phyloP scores from a whole-genome alignment of 2,113 vertebrate species.

The Sorex araneus region DNA sequence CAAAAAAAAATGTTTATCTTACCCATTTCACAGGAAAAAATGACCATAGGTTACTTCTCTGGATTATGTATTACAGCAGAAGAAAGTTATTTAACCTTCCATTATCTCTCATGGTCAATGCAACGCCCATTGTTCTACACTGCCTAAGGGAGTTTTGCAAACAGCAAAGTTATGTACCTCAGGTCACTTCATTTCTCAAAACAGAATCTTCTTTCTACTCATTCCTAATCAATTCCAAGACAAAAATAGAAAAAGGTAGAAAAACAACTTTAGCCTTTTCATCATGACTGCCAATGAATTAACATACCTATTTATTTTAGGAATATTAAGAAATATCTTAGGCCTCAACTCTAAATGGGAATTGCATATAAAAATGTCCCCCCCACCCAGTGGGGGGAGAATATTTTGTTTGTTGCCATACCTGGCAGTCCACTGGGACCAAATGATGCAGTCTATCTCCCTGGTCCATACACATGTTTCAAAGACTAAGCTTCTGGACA shows the following conservation, averaged over 20 bases:
- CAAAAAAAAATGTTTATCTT: constrained; percentile 50
- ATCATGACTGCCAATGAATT: constrained; percentile 1
- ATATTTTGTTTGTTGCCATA: too few species aligned
- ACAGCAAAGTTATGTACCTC: not conserved
- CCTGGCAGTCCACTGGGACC: too few species aligned
- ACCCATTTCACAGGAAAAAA: not conserved
- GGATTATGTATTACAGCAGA: constrained; percentile 20
- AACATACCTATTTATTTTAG: not conserved
- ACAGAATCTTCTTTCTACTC: not conserved
- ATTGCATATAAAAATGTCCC: too few species aligned
- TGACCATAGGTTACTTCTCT: not conserved
- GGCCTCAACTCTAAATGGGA: too few species aligned
- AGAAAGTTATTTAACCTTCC: constrained; percentile 33
- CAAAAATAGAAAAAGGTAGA: constrained; percentile 44
- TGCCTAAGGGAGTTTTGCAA: not conserved
- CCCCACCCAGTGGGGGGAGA: too few species aligned
- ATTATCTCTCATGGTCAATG: not conserved
- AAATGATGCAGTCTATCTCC: not conserved
- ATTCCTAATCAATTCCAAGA: not conserved
- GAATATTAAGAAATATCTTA: too few species aligned
- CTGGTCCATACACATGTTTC: not conserved
- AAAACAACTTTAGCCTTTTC: constrained; percentile 9
- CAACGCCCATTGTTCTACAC: not conserved
- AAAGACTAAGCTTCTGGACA: constrained; percentile 8
- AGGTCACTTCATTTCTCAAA: constrained; percentile 17